These are phyloP conservation scores for Oenanthe melanoleuca DNA, from an alignment of 2,113 vertebrate species.

Conservation along the genomic window DNA sequence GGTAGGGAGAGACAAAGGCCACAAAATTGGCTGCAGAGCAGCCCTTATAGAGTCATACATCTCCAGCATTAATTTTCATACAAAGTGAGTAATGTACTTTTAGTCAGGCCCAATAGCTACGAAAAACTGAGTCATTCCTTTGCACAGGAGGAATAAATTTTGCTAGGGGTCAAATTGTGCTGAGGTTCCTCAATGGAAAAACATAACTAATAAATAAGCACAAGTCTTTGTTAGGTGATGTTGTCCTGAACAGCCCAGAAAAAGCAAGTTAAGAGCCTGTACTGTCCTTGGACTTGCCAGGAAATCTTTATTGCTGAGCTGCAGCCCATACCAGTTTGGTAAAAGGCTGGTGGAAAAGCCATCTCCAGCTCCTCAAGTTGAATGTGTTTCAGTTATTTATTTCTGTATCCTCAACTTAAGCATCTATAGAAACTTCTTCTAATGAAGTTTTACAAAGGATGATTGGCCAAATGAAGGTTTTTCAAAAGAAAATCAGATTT, in stretches of 20 bases:
- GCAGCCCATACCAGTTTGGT: background rate
- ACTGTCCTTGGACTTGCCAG: background rate
- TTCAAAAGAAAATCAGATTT: background rate
- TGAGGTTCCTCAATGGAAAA: background rate
- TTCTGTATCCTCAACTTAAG: background rate
- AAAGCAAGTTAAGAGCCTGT: background rate
- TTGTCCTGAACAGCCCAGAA: background rate
- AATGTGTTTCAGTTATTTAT: background rate
- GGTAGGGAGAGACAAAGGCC: background rate
- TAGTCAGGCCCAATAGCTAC: background rate
- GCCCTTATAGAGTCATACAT: fast-evolving
- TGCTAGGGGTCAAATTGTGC: background rate
- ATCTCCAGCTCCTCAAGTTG: fast-evolving
- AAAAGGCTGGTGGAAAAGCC: background rate
- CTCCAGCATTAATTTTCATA: background rate
- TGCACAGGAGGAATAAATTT: background rate
- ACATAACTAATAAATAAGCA: background rate
- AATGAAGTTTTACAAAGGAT: background rate
- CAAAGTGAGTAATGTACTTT: background rate
- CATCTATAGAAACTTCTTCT: background rate
- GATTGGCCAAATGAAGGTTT: background rate
- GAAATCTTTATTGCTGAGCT: background rate
- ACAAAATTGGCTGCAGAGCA: background rate
- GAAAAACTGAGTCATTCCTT: background rate
- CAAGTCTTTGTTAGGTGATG: background rate